Percentiles rank a stretch among this genome's conserved stretches.
These are phyloP conservation scores for Heteropelma amictum DNA, from an alignment of 2,888 invertebrate genomes.

Conservation along the genomic window DNA sequence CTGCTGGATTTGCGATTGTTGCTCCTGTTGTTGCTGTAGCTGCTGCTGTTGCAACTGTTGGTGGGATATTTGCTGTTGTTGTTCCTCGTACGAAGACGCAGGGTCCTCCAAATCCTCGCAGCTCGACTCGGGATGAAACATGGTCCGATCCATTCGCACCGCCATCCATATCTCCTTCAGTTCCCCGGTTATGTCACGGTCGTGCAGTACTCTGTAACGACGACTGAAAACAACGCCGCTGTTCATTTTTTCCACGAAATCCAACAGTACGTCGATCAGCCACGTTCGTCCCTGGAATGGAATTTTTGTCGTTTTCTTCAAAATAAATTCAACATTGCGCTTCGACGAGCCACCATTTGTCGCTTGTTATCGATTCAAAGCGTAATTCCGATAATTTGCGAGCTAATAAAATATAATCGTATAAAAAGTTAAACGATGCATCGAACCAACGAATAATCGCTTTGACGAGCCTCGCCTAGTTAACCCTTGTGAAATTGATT, in stretches of 20 bases:
- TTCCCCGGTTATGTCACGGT: constrained; percentile 85
- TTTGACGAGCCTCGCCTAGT: too few species aligned
- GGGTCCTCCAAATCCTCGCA: constrained; percentile 66
- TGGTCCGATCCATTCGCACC: constrained; percentile 82
- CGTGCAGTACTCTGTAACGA: constrained; percentile 81
- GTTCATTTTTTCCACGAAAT: constrained; percentile 87
- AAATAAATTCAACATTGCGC: too few species aligned
- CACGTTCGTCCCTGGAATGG: constrained; percentile 84
- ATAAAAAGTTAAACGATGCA: too few species aligned
- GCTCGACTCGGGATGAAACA: constrained; percentile 78
- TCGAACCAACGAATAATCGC: too few species aligned
- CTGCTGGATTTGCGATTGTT: constrained; percentile 17
- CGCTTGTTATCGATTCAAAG: too few species aligned
- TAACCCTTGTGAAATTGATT: not conserved
- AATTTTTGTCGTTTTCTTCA: too few species aligned
- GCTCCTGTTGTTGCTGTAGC: constrained; percentile 42
- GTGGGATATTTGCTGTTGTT: constrained; percentile 29
- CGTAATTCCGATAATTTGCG: too few species aligned
- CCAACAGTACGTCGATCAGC: constrained; percentile 84
- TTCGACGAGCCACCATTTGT: too few species aligned
- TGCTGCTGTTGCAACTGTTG: constrained; percentile 31
- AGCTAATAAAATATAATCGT: too few species aligned
- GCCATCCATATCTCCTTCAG: constrained; percentile 87
- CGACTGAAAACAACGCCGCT: constrained; percentile 82
- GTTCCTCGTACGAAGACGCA: constrained; percentile 58